These are phyloP conservation scores for Otolemur garnettii DNA, from an alignment of 2,113 vertebrate genomes.

Conservation along the genomic window DNA sequence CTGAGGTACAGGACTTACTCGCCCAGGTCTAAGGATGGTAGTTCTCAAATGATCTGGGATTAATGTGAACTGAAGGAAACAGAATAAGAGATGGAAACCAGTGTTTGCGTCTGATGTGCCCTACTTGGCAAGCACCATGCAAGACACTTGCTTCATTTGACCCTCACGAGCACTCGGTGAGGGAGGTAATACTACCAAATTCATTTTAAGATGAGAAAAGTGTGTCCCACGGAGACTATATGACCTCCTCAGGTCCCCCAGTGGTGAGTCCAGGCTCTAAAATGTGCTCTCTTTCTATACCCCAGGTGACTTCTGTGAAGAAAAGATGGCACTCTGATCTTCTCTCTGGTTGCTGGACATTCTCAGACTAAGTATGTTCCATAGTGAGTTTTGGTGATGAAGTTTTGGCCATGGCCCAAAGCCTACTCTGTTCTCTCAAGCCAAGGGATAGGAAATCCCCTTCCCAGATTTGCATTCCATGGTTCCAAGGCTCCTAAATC, in stretches of 20 bases:
- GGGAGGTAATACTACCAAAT: neutral
- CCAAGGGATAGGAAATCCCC: neutral
- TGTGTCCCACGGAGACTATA: neutral
- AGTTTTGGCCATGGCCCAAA: neutral
- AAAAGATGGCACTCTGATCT: neutral
- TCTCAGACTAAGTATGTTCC: neutral
- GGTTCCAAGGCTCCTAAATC: neutral
- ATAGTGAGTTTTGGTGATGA: neutral
- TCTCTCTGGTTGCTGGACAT: neutral
- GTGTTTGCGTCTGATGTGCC: neutral
- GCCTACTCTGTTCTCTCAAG: neutral
- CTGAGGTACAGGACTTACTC: neutral
- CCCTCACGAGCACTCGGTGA: neutral
- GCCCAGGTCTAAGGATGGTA: neutral
- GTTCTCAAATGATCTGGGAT: neutral
- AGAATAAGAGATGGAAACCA: neutral
- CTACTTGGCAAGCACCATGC: neutral
- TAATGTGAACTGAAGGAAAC: neutral
- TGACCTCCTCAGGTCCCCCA: neutral
- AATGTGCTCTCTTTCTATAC: constrained; percentile 20
- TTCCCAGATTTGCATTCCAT: neutral
- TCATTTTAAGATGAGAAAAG: constrained; percentile 49
- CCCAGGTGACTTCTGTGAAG: neutral
- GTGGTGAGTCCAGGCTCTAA: neutral
- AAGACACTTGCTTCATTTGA: neutral